phyloP scores from a whole-genome alignment of 2,113 vertebrate genomes.

The Ageneiosus marmoratus region DNA sequence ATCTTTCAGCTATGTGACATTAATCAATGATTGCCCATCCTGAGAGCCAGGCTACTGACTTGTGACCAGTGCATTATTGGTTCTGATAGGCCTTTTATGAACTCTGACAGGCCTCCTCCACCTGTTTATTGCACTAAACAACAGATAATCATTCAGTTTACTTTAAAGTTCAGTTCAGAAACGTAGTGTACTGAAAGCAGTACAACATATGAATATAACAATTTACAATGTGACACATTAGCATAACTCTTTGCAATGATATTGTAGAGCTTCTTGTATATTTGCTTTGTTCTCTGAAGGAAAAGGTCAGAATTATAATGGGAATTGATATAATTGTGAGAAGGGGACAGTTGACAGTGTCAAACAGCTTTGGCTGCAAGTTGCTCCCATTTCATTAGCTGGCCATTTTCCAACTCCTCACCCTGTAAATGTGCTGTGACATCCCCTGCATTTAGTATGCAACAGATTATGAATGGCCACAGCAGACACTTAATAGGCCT shows the following conservation, averaged over 20 bases:
- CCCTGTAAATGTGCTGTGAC: constrained; percentile 66
- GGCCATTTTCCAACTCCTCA: constrained; percentile 56
- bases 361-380: constrained; percentile 55
- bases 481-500: constrained; percentile 76
- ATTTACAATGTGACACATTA: not conserved
- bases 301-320: constrained; percentile 72
- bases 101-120: constrained; percentile 67
- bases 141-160: constrained; percentile 31
- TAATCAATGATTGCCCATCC: constrained; percentile 69
- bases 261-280: constrained; percentile 24
- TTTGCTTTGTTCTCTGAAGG: constrained; percentile 64
- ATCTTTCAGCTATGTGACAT: constrained; percentile 78
- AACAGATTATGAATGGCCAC: constrained; percentile 71
- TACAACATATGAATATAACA: not conserved
- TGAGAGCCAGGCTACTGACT: constrained; percentile 68
- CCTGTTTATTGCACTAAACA: constrained; percentile 40
- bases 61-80: constrained; percentile 69
- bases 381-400: constrained; percentile 63
- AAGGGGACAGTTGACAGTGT: constrained; percentile 64
- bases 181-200: not conserved
- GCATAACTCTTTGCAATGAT: not conserved
- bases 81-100: constrained; percentile 75
- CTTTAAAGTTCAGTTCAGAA: not conserved
- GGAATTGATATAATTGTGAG: constrained; percentile 71
- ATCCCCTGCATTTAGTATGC: constrained; percentile 75